Conservation (phyloP, 1,140 invertebrate species). For the Asbolus verrucosus region DNA sequence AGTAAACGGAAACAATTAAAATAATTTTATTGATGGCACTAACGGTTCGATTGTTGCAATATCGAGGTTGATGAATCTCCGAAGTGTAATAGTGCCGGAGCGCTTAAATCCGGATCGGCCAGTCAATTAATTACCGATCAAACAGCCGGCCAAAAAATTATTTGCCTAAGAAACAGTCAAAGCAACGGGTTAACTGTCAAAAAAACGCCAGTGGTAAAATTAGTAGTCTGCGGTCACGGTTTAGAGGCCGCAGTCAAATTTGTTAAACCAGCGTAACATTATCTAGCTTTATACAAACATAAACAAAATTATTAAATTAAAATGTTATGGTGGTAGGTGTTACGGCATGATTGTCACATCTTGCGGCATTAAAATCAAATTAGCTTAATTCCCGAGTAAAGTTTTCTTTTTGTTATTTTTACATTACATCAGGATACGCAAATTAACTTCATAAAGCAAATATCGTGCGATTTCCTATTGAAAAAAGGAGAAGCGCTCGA, state of each 20-base stretch:
- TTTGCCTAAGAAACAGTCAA: constrained; percentile 7
- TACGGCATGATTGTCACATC: constrained; percentile 58
- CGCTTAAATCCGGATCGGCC: background rate
- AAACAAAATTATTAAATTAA: constrained; percentile 60
- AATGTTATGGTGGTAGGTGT: constrained; percentile 59
- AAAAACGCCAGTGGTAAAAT: constrained; percentile 22
- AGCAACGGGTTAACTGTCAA: constrained; percentile 27
- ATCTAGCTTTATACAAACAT: constrained; percentile 50
- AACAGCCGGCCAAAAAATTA: background rate
- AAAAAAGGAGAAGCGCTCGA: constrained; percentile 41
- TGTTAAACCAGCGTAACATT: constrained; percentile 54
- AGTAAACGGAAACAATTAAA: constrained; percentile 20
- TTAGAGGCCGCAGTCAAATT: constrained; percentile 50
- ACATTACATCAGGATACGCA: constrained; percentile 42
- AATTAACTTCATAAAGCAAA: constrained; percentile 40
- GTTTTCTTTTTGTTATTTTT: constrained; percentile 44
- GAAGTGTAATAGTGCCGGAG: background rate
- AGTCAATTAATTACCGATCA: constrained; percentile 9
- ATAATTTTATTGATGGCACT: constrained; percentile 7
- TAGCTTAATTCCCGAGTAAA: constrained; percentile 50
- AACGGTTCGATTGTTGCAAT: constrained; percentile 1
- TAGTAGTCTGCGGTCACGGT: constrained; percentile 39
- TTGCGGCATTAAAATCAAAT: constrained; percentile 59
- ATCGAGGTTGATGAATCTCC: constrained; percentile 1
- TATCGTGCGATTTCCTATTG: constrained; percentile 40